Evolutionary conservation across 2,888 invertebrate genomes (phyloP).

Genomic region (Icerya purchasi): DNA sequence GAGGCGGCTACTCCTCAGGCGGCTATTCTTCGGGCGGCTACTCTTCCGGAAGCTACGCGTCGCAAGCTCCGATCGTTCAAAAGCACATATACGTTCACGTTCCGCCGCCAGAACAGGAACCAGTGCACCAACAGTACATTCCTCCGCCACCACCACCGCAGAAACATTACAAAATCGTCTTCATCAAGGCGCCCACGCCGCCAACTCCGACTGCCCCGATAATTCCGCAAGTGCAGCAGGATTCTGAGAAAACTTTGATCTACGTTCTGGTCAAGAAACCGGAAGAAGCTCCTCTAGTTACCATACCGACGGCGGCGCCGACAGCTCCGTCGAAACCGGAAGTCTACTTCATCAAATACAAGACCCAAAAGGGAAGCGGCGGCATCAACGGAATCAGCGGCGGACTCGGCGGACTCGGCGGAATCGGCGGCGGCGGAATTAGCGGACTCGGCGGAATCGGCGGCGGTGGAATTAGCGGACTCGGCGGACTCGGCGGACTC

Average conservation of each 20-base stretch:
- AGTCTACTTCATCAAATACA: conserved; percentile 73
- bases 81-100: conserved; percentile 80
- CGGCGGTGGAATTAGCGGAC: conserved; percentile 21
- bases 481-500: conserved; percentile 25
- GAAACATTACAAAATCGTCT: conserved; percentile 80
- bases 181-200: conserved; percentile 73
- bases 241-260: conserved; percentile 64
- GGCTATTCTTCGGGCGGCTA: conserved; percentile 26
- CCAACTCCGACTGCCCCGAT: conserved; percentile 61
- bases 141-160: conserved; percentile 46
- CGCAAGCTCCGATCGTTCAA: conserved; percentile 40
- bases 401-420: conserved; percentile 16
- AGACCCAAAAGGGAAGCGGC: conserved; percentile 34
- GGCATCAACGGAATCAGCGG: conserved; percentile 23
- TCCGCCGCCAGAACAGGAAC: conserved; percentile 62
- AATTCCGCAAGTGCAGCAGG: conserved; percentile 56
- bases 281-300: conserved; percentile 60
- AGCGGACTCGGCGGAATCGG: conserved; percentile 21
- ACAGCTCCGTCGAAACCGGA: conserved; percentile 73
- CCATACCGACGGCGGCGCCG: conserved; percentile 51
- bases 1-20: conserved; percentile 14
- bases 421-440: conserved; percentile 23
- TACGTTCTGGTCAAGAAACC: conserved; percentile 76
- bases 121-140: conserved; percentile 35
- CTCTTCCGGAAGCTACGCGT: conserved; percentile 24